Evolutionary conservation across 2,113 vertebrate species (phyloP).

Genomic region (Rhea pennata): DNA sequence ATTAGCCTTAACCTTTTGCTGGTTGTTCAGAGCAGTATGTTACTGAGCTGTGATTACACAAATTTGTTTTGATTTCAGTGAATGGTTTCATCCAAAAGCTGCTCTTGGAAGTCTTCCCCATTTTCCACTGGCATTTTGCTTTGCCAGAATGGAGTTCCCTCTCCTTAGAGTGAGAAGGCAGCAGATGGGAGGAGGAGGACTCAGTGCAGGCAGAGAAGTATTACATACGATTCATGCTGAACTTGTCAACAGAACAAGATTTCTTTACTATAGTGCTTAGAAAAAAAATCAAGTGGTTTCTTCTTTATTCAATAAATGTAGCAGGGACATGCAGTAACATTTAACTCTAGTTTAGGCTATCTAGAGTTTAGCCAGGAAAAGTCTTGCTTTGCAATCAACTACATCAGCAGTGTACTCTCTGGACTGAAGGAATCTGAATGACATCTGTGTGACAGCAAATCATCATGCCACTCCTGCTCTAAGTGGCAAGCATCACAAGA

Average conservation of each 20-base stretch:
- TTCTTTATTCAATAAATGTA: constrained; percentile 5
- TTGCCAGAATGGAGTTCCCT: constrained; percentile 62
- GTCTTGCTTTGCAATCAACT: not conserved
- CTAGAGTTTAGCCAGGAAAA: not conserved
- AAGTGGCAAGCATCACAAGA: constrained; percentile 8
- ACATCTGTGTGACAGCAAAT: constrained; percentile 24
- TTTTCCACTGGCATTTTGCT: constrained; percentile 46
- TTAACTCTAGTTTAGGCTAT: not conserved
- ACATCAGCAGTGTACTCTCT: not conserved
- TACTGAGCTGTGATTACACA: not conserved
- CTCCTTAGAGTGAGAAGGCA: constrained; percentile 29
- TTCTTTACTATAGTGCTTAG: constrained; percentile 63
- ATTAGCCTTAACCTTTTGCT: not conserved
- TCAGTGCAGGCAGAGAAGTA: constrained; percentile 49
- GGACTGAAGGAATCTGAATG: not conserved
- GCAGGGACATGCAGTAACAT: not conserved
- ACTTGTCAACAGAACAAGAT: constrained; percentile 66
- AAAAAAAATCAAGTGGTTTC: constrained; percentile 5
- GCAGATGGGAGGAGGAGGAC: constrained; percentile 67
- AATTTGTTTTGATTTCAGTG: constrained; percentile 4
- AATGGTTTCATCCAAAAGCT: not conserved
- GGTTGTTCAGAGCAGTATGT: not conserved
- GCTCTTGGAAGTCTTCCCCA: constrained; percentile 7
- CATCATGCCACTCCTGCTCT: not conserved
- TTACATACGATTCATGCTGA: constrained; percentile 35